Evolutionary conservation across 2,797 vertebrate species (phyloP), one percentile per base, ranked within the genome.

Genomic region (Enteromius treurensis): DNA sequence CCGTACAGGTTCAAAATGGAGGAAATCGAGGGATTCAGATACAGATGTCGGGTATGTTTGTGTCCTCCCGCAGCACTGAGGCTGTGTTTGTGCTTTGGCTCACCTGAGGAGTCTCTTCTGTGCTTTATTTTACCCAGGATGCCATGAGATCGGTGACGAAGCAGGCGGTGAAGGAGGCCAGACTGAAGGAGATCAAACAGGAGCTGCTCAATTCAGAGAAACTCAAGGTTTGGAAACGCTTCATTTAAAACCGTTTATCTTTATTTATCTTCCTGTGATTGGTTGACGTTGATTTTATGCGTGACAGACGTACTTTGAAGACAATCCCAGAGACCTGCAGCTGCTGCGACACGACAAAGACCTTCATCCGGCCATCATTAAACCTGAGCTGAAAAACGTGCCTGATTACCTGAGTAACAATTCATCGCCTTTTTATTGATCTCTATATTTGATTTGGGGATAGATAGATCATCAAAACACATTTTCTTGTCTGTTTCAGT

Each of bases 81-180:
- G 5, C 70, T 10, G 5, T 70, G 53, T 62, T 51, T 67, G 5
- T 64, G 8, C 21, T 68, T 76, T 21, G 4, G 5, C 17, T 79
- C 1, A 13, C 26, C 37, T 65, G 0, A 45, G 73, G 9, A 47
- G 29, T 32, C 21, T 77, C 29, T 73, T n/a, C 3, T 47, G 40
- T 62, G 58, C 5, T 64, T 21, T 29, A 65, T 51, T 70, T 55
- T 60, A 0, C 65, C 3, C 23, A 98, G 97, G 97, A 99, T 0
- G 97, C 97, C 47, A 98, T 98, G 97, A 95, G 97, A 8, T 96
- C 97, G 0, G 97, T 99, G 85, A 98, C 97, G 0, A 99, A 98
- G 90, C 97, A 98, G 91, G 95, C 96, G 0, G 96, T 98, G 78
- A 96, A 92, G 51, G 97, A 98, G 85, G 97, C 97, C 0, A 89